Conservation (phyloP, 2,888 invertebrate genomes). For the Mamestra brassicae region DNA sequence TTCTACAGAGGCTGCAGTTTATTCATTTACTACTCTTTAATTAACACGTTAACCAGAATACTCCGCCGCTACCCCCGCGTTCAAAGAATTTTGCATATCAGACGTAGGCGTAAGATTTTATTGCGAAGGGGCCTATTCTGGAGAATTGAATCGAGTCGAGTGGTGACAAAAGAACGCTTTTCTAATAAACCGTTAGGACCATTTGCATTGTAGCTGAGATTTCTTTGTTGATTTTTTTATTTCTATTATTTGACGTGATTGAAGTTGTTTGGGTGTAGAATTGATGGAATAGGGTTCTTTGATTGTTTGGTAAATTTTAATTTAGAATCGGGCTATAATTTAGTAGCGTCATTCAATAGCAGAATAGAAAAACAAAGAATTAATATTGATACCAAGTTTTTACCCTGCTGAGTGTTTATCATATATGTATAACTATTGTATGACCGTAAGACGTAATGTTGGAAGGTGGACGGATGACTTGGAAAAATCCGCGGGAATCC, state of each 20-base stretch:
- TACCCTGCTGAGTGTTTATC: no score
- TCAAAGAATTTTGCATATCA: conserved; percentile 83
- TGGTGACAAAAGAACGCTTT: conserved; percentile 62
- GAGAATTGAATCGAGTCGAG: conserved; percentile 68
- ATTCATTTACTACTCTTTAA: conserved; percentile 28
- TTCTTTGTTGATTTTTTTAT: conserved; percentile 52
- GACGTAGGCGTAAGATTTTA: conserved; percentile 85
- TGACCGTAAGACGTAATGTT: no score
- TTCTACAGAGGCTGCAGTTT: neutral
- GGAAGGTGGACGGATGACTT: no score
- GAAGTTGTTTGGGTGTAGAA: neutral
- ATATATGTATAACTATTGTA: no score
- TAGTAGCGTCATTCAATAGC: no score
- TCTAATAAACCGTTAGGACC: conserved; percentile 59
- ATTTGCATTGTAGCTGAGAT: conserved; percentile 58
- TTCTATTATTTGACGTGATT: conserved; percentile 39
- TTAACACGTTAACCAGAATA: conserved; percentile 71
- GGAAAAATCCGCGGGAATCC: no score
- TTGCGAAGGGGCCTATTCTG: conserved; percentile 75
- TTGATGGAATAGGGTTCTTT: neutral
- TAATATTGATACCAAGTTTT: no score
- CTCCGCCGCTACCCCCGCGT: conserved; percentile 62
- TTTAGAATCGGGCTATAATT: neutral
- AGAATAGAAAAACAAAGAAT: no score
- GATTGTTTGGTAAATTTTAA: neutral